A percentile compares a stretch with the other conserved stretches of the same genome.
These are phyloP conservation scores for Zaprionus gabonicus DNA, from an alignment of 1,140 invertebrate genomes.

Conservation along the genomic window DNA sequence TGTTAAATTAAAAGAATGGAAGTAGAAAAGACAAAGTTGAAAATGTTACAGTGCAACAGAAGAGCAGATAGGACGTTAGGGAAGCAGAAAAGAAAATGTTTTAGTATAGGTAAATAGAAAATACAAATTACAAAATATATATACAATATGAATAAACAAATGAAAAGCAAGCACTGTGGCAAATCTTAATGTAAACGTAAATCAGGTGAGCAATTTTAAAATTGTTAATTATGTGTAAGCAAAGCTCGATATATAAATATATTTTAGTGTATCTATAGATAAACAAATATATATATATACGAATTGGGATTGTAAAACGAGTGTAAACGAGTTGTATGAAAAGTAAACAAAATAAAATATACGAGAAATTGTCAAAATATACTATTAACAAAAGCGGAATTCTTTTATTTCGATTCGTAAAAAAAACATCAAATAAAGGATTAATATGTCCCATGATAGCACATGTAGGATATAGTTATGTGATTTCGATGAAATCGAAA, in stretches of 20 bases:
- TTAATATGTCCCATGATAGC: background rate
- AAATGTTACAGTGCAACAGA: constrained; percentile 43
- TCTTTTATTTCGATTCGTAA: constrained; percentile 12
- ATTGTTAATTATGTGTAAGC: constrained; percentile 81
- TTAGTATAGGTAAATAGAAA: constrained; percentile 25
- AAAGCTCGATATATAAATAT: constrained; percentile 57
- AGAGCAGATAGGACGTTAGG: background rate
- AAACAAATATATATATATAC: constrained; percentile 50
- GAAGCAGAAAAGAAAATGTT: constrained; percentile 19
- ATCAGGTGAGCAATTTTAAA: constrained; percentile 81
- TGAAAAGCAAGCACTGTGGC: constrained; percentile 70
- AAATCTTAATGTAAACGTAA: constrained; percentile 72
- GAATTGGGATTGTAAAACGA: constrained; percentile 53
- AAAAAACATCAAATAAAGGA: too few relatives aligned
- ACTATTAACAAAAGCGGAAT: constrained; percentile 54
- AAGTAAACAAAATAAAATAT: constrained; percentile 27
- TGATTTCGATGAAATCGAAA: too few relatives aligned
- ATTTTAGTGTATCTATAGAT: constrained; percentile 37
- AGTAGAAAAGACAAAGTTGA: constrained; percentile 59
- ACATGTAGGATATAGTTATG: too few relatives aligned
- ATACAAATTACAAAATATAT: constrained; percentile 30
- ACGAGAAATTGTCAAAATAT: constrained; percentile 70
- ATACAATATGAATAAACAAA: constrained; percentile 22
- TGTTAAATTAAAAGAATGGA: constrained; percentile 59
- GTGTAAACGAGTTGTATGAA: constrained; percentile 55